Evolutionary conservation across 2,797 vertebrate genomes (phyloP), one percentile per base, ranked within the genome.

Genomic region (Limosa lapponica): DNA sequence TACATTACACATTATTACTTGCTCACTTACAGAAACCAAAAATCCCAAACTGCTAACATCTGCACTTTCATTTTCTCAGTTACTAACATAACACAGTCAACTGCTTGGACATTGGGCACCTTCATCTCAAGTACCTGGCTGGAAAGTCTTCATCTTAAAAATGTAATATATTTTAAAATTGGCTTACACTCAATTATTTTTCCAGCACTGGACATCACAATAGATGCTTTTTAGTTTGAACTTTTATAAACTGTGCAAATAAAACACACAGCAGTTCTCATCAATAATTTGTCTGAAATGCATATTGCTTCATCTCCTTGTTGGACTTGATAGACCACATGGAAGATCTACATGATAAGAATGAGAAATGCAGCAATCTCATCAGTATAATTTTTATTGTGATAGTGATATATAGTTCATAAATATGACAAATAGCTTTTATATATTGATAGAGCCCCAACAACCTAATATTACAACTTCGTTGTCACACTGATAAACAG

Each of bases 361-460:
- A 71, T 41, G 20, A 87, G 46, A 83, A 69, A 89, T 66, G 57
- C 55, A 95, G 52, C 20, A 82, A 58, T 58, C 69, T 94, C 64
- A 64, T 87, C 46, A 85, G 30, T 59, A 36, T 61, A 70, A 87
- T 94, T 93, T 92, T 81, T 75, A 84, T 91, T 91, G 55, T 84
- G 32, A 74, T 64, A 37, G 70, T 89, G 49, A 83, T 28, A 70
- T 13, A 43, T 59, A 41, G 59, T 65, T 88, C 3, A 6, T 81
- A 92, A 91, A 88, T n/a, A 81, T 79, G 83, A 89, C 52, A 92
- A 96, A 91, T 51, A 83, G 24, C 12, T 82, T 82, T 82, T 77
- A 73, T 44, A 80, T 51, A 72, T 23, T 6, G 4, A 59, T 49
- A 69, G 14, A 93, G 37, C 13, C 32, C 52, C 23, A 89, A 43